These are phyloP conservation scores for Proterorhinus semilunaris DNA, from an alignment of 2,113 vertebrate species.

Conservation along the genomic window DNA sequence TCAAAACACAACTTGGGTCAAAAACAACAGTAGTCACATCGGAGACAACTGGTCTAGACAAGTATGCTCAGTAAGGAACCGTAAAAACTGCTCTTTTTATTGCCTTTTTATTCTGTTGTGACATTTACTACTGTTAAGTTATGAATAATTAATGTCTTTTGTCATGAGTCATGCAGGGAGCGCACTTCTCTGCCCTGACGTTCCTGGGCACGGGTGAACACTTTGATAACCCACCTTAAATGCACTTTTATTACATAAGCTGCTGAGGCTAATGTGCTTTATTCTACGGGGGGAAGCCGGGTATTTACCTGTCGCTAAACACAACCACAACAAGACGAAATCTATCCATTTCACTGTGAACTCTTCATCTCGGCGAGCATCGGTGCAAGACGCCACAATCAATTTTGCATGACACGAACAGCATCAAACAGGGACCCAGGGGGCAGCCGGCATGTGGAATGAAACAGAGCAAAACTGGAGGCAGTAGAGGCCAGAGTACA, in stretches of 20 bases:
- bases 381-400: conserved; percentile 41
- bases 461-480: conserved; percentile 46
- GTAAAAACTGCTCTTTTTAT: conserved; percentile 1
- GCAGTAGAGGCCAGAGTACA: conserved; percentile 41
- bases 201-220: neutral
- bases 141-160: conserved; percentile 8
- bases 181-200: neutral
- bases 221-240: conserved; percentile 1
- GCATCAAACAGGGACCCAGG: conserved; percentile 49
- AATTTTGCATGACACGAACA: conserved; percentile 56
- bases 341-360: conserved; percentile 25
- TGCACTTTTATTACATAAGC: conserved; percentile 1
- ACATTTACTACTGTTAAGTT: conserved; percentile 2
- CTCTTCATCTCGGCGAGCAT: conserved; percentile 35
- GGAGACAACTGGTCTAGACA: neutral
- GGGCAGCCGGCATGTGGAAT: conserved; percentile 43
- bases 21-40: neutral
- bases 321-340: conserved; percentile 1
- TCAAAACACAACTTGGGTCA: neutral
- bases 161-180: neutral
- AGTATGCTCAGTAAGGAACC: neutral
- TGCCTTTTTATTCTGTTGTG: conserved; percentile 8
- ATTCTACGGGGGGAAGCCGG: neutral
- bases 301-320: neutral
- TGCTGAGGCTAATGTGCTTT: neutral